Percentiles rank a stretch among this genome's conserved stretches.
These are phyloP conservation scores for Amphilophus citrinellus DNA, from an alignment of 2,113 vertebrate species.

Conservation along the genomic window DNA sequence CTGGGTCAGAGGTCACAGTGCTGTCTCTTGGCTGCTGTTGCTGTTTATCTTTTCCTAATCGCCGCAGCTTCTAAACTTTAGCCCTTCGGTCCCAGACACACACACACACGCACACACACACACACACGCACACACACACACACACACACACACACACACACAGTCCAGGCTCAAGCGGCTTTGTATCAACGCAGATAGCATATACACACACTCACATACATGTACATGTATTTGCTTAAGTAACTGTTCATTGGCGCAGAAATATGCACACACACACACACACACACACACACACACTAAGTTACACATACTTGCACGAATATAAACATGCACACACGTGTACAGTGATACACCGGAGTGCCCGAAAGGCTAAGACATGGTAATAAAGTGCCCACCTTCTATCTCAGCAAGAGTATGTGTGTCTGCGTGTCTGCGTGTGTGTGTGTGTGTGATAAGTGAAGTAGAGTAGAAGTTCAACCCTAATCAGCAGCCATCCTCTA, in stretches of 20 bases:
- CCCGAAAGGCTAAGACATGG: conserved; percentile 6
- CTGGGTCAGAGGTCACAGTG: not conserved
- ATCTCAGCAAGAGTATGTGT: conserved; percentile 25
- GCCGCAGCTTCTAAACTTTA: conserved; percentile 3
- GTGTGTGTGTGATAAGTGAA: conserved; percentile 54
- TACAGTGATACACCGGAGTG: not conserved
- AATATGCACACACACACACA: not conserved
- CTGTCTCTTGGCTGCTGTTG: not conserved
- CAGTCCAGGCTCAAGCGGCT: conserved; percentile 27
- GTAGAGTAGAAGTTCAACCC: conserved; percentile 32
- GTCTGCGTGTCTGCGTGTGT: conserved; percentile 35
- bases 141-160: not conserved
- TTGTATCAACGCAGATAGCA: conserved; percentile 48
- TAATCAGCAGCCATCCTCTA: conserved; percentile 57
- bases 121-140: not conserved
- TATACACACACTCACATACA: conserved; percentile 23
- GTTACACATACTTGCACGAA: not conserved
- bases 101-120: too few relatives aligned
- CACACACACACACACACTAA: not conserved
- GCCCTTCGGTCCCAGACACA: conserved; percentile 39
- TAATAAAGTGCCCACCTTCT: conserved; percentile 38
- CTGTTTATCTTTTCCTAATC: conserved; percentile 55
- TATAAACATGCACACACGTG: not conserved
- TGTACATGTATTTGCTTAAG: not conserved
- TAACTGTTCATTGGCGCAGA: not conserved